phyloP scores from a whole-genome alignment of 1,140 invertebrate genomes.

The Araneus ventricosus region DNA sequence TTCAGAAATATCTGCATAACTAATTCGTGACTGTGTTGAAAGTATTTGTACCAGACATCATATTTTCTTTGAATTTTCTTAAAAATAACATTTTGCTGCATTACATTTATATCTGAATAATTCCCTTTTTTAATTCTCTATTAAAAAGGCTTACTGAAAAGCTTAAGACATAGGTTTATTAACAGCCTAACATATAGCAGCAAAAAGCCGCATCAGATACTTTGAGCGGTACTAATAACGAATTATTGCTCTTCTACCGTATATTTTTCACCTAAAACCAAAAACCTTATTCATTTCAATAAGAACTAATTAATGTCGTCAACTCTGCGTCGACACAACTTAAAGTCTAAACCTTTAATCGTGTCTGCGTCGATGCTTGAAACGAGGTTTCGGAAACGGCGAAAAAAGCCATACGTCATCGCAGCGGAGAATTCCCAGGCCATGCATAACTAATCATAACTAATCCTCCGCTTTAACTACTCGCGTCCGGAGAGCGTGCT shows the following conservation, averaged over 20 bases:
- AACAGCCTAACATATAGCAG: too few species aligned
- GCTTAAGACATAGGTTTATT: too few species aligned
- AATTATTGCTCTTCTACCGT: background rate
- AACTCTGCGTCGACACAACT: background rate
- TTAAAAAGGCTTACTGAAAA: too few species aligned
- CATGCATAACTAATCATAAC: constrained; percentile 33
- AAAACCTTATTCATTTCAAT: background rate
- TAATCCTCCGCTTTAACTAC: background rate
- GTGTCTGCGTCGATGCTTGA: background rate
- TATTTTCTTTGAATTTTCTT: too few species aligned
- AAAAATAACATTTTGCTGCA: too few species aligned
- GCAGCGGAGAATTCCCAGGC: background rate
- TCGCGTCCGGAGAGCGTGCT: background rate
- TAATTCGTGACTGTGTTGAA: too few species aligned
- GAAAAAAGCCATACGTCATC: background rate
- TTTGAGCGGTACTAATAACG: background rate
- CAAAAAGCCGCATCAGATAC: background rate
- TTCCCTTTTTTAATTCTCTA: too few species aligned
- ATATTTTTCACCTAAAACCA: background rate
- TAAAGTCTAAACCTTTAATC: background rate
- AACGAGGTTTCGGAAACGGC: background rate
- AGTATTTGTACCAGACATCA: too few species aligned
- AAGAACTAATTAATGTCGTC: background rate
- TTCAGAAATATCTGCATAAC: too few species aligned
- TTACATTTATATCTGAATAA: too few species aligned